Percentiles rank a stretch among this genome's conserved stretches.
These are phyloP conservation scores for Telmatochromis sp. DNA, from an alignment of 2,113 vertebrate genomes.

Conservation along the genomic window DNA sequence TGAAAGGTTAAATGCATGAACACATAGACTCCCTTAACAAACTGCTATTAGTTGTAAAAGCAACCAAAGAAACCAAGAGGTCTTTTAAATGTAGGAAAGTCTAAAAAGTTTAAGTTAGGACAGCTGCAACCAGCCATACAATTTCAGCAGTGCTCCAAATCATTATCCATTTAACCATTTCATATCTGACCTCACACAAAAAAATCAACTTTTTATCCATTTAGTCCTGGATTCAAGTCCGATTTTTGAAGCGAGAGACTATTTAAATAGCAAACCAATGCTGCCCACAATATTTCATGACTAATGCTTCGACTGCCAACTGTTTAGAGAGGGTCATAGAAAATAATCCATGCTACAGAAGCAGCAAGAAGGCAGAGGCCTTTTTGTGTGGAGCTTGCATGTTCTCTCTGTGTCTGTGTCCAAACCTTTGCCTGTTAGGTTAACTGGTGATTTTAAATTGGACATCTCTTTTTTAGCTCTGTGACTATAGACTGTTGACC, in stretches of 20 bases:
- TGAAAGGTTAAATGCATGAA: not conserved
- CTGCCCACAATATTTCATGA: not conserved
- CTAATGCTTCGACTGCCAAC: not conserved
- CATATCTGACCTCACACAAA: not conserved
- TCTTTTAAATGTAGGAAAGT: not conserved
- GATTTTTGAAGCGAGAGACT: not conserved
- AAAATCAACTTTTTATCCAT: not conserved
- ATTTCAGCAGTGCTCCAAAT: not conserved
- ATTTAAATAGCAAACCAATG: not conserved
- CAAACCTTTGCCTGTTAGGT: not conserved
- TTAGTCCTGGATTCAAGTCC: not conserved
- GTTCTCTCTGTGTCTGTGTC: not conserved
- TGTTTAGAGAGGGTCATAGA: not conserved
- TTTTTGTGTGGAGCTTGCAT: not conserved
- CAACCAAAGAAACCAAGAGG: not conserved
- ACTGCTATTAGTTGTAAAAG: not conserved
- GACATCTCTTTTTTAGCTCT: too few species aligned
- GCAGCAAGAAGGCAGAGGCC: not conserved
- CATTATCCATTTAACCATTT: not conserved
- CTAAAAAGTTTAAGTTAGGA: not conserved
- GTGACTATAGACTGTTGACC: too few species aligned
- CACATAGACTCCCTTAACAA: not conserved
- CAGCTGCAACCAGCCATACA: not conserved
- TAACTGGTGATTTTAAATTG: not conserved
- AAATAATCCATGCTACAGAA: not conserved